Base-by-base conservation (phyloP, 2,888 invertebrate genomes). In the Cheilosia pagana region DNA sequence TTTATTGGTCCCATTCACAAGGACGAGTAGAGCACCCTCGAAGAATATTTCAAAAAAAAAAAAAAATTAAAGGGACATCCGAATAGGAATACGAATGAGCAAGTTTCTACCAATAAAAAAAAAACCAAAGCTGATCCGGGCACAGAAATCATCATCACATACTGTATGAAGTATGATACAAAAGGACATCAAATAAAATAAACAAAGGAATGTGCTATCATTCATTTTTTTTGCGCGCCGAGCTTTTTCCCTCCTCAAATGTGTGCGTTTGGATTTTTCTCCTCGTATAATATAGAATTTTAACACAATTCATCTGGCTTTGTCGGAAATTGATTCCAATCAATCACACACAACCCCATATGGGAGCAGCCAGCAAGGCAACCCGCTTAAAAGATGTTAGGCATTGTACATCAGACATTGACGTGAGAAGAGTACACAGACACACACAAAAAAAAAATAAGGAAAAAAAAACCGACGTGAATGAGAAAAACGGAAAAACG, bases 291-390 rank as follows among this genome's bases (percentile, higher is more conserved):
- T 85, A 85, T 71, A 52, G 75, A 85, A 85, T 76, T 85, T 85
- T 81, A 81, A 81, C 85, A 67, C 75, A 81, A 85, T 81, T 85
- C 81, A 82, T 78, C 87, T 89, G 89, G 87, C 88, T 89, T 88
- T 89, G 90, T 89, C 88, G 89, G 89, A 89, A 90, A 89, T 90
- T 89, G 89, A 90, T 91, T 91, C 88, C 90, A 90, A 91, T 90
- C 91, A 91, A 91, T 91, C 90, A 91, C 63, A 91, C 63, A 65
- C 67, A 85, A 71, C 59, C 75, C 63, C 78, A 75, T 70, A 74
- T 62, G 53, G 45, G 71, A 31, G 41, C 2, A 59, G 62, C 28
- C 28, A 28, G 8, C 28, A n/a, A 43, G 41, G 12, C 35, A 50
- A 28, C 59, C 31, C 21, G 67, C 35, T 62, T 43, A 55, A 53